Percentiles rank a stretch among this genome's conserved stretches.
Conservation (phyloP, 2,797 vertebrate genomes). For the Tapirus indicus region DNA sequence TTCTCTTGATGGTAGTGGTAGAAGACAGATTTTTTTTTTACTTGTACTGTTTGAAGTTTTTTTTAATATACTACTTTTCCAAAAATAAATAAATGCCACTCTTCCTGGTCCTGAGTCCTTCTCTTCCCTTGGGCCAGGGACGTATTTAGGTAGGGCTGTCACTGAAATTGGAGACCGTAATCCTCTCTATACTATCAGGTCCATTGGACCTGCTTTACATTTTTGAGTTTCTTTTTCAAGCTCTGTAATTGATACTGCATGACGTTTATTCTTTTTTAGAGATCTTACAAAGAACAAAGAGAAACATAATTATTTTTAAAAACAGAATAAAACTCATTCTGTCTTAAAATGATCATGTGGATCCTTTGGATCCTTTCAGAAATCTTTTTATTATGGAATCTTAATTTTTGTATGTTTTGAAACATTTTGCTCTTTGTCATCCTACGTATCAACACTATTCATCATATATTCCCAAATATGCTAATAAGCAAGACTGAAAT, state of each 20-base stretch:
- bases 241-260: background rate
- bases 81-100: background rate
- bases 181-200: background rate
- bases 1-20: background rate
- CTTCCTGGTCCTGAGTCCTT: constrained; percentile 39
- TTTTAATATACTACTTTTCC: background rate
- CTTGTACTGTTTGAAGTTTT: background rate
- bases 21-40: background rate
- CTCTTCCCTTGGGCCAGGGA: background rate
- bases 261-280: background rate
- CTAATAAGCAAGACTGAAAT: background rate
- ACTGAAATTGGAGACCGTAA: background rate
- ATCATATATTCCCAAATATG: background rate
- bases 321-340: background rate
- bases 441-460: background rate
- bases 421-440: constrained; percentile 11
- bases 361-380: background rate
- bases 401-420: constrained; percentile 27
- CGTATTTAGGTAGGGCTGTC: background rate
- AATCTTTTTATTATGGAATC: background rate
- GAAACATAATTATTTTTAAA: background rate
- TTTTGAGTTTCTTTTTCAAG: background rate
- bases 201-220: background rate
- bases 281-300: background rate
- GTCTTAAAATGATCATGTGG: background rate